phyloP scores from a whole-genome alignment of 2,113 vertebrate species.

The Microcebus murinus region DNA sequence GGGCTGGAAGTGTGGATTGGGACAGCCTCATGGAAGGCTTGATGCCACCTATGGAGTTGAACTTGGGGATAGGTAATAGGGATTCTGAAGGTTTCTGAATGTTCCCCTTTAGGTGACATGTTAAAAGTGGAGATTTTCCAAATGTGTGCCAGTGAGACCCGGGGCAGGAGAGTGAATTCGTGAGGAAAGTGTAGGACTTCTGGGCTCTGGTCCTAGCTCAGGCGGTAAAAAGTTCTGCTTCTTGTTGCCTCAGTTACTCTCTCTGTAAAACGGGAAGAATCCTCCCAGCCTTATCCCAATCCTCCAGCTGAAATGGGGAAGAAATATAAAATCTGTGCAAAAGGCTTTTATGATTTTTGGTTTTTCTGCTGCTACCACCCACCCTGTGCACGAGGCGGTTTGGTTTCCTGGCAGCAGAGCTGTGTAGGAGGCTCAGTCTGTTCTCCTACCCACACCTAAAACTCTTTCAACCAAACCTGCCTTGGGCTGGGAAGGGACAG shows the following conservation, averaged over 20 bases:
- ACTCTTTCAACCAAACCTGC: conserved; percentile 35
- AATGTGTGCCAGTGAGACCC: background rate
- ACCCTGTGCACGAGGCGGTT: background rate
- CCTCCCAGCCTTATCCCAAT: background rate
- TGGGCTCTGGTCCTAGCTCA: background rate
- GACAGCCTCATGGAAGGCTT: background rate
- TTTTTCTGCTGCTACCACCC: conserved; percentile 56
- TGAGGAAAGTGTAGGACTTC: background rate
- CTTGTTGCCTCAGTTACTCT: background rate
- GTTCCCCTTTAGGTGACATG: background rate
- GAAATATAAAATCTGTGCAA: background rate
- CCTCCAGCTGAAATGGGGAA: conserved; percentile 31
- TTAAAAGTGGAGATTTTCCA: background rate
- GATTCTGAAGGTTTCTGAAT: background rate
- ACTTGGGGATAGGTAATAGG: too few relatives aligned
- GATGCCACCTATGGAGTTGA: background rate
- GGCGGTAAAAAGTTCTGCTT: background rate
- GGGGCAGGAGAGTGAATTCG: too few relatives aligned
- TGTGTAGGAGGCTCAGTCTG: conserved; percentile 55
- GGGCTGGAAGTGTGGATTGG: background rate
- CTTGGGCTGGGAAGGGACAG: background rate
- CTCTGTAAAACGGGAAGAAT: background rate
- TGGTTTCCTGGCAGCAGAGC: conserved; percentile 58
- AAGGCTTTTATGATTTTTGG: conserved; percentile 22
- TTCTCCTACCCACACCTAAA: conserved; percentile 66